phyloP scores from a whole-genome alignment of 2,113 vertebrate genomes.

The Tupaia tana region DNA sequence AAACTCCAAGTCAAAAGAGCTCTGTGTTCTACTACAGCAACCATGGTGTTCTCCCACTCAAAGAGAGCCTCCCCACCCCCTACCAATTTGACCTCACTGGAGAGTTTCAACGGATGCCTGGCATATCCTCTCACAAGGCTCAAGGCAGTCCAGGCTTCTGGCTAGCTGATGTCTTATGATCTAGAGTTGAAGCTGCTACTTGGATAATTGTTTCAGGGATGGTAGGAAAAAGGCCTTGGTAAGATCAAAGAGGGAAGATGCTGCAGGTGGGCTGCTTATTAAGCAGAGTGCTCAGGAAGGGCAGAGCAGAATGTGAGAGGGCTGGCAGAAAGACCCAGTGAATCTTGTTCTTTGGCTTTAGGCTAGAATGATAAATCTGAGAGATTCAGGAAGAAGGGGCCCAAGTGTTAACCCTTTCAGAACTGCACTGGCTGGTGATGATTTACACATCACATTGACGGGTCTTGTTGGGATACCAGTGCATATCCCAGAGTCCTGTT shows the following conservation, averaged over 20 bases:
- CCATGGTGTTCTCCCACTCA: slow-evolving; percentile 55
- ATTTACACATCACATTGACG: background rate
- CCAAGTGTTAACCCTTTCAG: slow-evolving; percentile 54
- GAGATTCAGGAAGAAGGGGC: slow-evolving; percentile 36
- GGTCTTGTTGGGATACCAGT: background rate
- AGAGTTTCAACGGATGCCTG: slow-evolving; percentile 73
- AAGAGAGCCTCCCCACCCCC: slow-evolving; percentile 25
- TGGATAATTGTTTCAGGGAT: slow-evolving; percentile 72
- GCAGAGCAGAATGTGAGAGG: slow-evolving; percentile 56
- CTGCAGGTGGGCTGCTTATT: slow-evolving; percentile 65
- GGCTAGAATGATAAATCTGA: slow-evolving; percentile 19
- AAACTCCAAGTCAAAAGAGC: slow-evolving; percentile 69
- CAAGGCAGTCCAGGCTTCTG: slow-evolving; percentile 70
- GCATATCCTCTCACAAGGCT: slow-evolving; percentile 72
- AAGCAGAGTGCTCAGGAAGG: slow-evolving; percentile 46
- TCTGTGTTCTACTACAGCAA: slow-evolving; percentile 70
- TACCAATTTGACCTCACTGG: slow-evolving; percentile 68
- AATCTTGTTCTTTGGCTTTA: slow-evolving; percentile 58
- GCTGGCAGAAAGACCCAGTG: slow-evolving; percentile 45
- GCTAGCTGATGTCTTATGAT: slow-evolving; percentile 73
- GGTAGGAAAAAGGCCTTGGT: slow-evolving; percentile 74
- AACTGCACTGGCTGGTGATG: slow-evolving; percentile 10
- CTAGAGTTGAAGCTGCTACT: slow-evolving; percentile 61
- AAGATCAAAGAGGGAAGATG: slow-evolving; percentile 70
- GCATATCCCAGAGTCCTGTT: background rate